Evolutionary conservation across 2,113 vertebrate genomes (phyloP).

Genomic region (Plecotus auritus): DNA sequence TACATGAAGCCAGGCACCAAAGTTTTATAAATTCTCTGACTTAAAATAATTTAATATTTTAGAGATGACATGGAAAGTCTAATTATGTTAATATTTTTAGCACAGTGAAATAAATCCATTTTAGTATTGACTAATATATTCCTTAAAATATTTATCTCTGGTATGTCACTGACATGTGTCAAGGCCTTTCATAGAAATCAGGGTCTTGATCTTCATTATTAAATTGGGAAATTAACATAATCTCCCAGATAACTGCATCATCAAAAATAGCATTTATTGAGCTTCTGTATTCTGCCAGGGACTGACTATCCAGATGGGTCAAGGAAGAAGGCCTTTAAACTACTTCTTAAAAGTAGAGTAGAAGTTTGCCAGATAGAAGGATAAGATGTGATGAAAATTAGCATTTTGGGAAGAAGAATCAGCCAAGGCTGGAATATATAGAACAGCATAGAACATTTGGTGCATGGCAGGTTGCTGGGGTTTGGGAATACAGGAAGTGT

Average conservation of each 20-base stretch:
- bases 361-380: not conserved
- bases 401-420: not conserved
- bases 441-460: not conserved
- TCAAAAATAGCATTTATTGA: not conserved
- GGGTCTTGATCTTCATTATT: not conserved
- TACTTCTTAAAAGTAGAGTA: not conserved
- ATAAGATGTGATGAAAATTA: not conserved
- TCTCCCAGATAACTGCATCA: not conserved
- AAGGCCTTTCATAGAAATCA: not conserved
- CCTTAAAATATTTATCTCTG: not conserved
- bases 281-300: not conserved
- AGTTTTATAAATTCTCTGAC: not conserved
- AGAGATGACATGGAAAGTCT: not conserved
- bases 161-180: not conserved
- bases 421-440: not conserved
- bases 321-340: slow-evolving; percentile 7
- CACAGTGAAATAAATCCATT: not conserved
- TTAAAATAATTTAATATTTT: slow-evolving; percentile 25
- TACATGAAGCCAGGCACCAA: not conserved
- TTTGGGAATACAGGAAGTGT: not conserved
- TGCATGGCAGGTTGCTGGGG: not conserved
- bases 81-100: slow-evolving; percentile 1
- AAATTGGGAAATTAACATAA: slow-evolving; percentile 2
- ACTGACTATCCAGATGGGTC: not conserved
- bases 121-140: not conserved